Evolutionary conservation across 2,113 vertebrate genomes (phyloP).

Genomic region (Brienomyrus brachyistius): DNA sequence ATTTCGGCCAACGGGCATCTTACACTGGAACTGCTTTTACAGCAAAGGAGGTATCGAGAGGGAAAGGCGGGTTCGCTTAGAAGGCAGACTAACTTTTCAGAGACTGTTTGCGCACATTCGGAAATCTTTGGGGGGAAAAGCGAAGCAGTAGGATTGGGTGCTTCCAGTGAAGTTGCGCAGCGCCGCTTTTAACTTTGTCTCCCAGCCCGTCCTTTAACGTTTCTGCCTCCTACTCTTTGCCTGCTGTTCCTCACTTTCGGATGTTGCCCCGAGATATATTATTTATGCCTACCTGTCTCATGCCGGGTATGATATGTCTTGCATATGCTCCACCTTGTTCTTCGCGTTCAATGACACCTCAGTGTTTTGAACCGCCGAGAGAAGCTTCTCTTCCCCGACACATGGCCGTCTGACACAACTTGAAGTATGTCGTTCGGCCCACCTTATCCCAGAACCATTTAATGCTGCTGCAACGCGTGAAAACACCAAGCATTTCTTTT

Average conservation of each 20-base stretch:
- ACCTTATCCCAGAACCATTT: neutral
- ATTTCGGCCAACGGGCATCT: neutral
- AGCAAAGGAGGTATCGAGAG: neutral
- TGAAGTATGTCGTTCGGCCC: neutral
- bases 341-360: neutral
- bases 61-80: neutral
- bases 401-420: neutral
- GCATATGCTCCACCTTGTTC: neutral
- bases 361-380: neutral
- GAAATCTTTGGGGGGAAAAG: neutral
- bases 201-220: neutral
- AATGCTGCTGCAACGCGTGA: neutral
- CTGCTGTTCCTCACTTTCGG: neutral
- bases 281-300: constrained; percentile 9
- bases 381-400: neutral
- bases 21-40: neutral
- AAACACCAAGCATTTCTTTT: neutral
- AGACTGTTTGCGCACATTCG: neutral
- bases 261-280: constrained; percentile 10
- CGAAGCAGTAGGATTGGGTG: neutral
- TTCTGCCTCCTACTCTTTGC: neutral
- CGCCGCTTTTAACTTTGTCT: neutral
- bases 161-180: neutral
- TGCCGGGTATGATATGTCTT: constrained; percentile 10
- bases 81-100: neutral